phyloP scores from a whole-genome alignment of 1,140 invertebrate species.

The Acromyrmex heyeri region DNA sequence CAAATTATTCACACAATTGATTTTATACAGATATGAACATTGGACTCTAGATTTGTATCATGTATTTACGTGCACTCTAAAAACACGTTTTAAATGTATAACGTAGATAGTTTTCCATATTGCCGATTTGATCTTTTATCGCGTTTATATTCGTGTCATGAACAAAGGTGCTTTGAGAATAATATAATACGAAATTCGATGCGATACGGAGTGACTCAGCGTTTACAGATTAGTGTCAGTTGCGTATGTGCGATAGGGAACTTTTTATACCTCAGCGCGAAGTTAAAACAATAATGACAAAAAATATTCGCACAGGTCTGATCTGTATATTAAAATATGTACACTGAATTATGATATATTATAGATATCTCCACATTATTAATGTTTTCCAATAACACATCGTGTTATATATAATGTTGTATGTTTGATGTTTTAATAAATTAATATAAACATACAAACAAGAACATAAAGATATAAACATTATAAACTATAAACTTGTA shows the following conservation, averaged over 20 bases:
- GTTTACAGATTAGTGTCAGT: conserved; percentile 57
- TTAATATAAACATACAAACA: background rate
- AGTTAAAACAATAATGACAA: background rate
- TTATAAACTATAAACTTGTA: background rate
- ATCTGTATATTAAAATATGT: background rate
- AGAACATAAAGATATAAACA: too few relatives aligned
- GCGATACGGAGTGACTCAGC: conserved; percentile 56
- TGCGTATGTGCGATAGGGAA: conserved; percentile 14
- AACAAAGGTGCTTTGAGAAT: conserved; percentile 54
- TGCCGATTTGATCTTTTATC: conserved; percentile 43
- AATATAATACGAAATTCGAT: conserved; percentile 42
- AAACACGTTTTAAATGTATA: background rate
- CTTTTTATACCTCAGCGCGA: background rate
- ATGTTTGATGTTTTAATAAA: background rate
- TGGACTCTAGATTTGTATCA: conserved; percentile 14
- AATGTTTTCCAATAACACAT: background rate
- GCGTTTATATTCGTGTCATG: conserved; percentile 26
- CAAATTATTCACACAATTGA: background rate
- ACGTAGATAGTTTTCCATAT: conserved; percentile 2
- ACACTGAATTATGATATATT: background rate
- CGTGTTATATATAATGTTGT: too few relatives aligned
- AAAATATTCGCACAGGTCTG: background rate
- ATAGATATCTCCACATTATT: background rate
- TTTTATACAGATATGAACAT: background rate
- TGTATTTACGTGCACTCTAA: background rate